These are phyloP conservation scores for Parapsyche elsis DNA, from an alignment of 1,140 invertebrate genomes.

Conservation along the genomic window DNA sequence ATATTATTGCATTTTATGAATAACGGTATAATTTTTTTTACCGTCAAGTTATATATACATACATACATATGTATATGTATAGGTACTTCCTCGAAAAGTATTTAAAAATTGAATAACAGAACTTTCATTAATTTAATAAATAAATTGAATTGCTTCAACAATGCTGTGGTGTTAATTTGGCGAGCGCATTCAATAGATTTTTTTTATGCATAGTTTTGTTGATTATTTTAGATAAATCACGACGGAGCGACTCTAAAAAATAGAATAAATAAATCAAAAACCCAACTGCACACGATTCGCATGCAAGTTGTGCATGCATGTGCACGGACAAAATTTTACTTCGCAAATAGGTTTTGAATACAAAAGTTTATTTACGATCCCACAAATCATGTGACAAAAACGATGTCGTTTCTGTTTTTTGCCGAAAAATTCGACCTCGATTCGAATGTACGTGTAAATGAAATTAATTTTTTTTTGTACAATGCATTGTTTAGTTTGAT, in stretches of 20 bases:
- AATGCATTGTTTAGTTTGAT: neutral
- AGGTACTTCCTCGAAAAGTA: too few relatives aligned
- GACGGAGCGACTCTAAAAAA: neutral
- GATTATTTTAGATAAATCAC: too few relatives aligned
- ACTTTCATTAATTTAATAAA: too few relatives aligned
- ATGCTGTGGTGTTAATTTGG: too few relatives aligned
- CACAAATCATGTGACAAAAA: slow-evolving; percentile 46
- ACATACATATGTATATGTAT: too few relatives aligned
- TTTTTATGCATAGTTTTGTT: neutral
- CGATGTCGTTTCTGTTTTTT: slow-evolving; percentile 41
- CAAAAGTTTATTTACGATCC: slow-evolving; percentile 52
- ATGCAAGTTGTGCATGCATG: slow-evolving; percentile 20
- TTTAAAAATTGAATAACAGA: too few relatives aligned
- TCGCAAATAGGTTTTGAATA: slow-evolving; percentile 44
- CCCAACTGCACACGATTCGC: slow-evolving; percentile 7
- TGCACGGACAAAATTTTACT: slow-evolving; percentile 32
- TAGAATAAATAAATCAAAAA: slow-evolving; percentile 12
- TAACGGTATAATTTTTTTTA: too few relatives aligned
- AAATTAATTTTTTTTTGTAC: neutral
- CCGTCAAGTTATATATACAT: too few relatives aligned
- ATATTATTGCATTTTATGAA: too few relatives aligned
- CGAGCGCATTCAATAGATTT: neutral
- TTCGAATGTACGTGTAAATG: neutral
- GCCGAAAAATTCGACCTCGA: slow-evolving; percentile 29
- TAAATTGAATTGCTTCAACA: too few relatives aligned